Percentiles rank a stretch among this genome's conserved stretches.
Conservation (phyloP, 2,797 vertebrate genomes). For the Lindbergichthys nudifrons region DNA sequence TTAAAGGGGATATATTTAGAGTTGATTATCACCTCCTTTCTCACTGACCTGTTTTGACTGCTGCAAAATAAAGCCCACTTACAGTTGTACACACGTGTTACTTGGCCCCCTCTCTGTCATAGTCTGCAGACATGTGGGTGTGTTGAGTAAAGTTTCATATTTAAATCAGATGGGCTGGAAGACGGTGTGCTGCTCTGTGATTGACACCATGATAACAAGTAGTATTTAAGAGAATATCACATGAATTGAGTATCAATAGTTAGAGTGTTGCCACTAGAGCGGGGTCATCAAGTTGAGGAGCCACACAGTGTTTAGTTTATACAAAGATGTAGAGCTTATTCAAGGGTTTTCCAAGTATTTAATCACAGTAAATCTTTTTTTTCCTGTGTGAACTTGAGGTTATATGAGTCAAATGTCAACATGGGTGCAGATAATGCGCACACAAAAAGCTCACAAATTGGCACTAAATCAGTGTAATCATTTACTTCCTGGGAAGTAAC, state of each 20-base stretch:
- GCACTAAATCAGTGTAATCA: constrained; percentile 63
- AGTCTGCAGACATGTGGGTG: not conserved
- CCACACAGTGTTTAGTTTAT: constrained; percentile 45
- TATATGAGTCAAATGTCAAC: constrained; percentile 70
- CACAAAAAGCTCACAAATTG: constrained; percentile 51
- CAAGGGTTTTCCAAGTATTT: constrained; percentile 39
- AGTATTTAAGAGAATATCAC: constrained; percentile 16
- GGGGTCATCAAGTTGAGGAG: constrained; percentile 43
- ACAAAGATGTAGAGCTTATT: constrained; percentile 34
- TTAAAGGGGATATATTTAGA: constrained; percentile 76
- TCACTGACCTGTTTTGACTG: constrained; percentile 60
- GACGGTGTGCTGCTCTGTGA: not conserved
- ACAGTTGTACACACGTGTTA: constrained; percentile 35
- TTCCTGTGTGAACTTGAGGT: constrained; percentile 73
- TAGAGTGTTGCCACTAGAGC: constrained; percentile 8
- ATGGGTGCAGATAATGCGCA: constrained; percentile 51
- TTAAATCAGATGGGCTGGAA: not conserved
- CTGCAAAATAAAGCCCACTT: constrained; percentile 30
- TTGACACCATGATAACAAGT: not conserved
- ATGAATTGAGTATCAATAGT: constrained; percentile 13
- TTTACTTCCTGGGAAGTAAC: constrained; percentile 63
- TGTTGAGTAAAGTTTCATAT: constrained; percentile 22
- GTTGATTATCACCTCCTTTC: constrained; percentile 66
- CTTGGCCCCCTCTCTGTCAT: constrained; percentile 6
- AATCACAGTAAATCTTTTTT: constrained; percentile 65